phyloP scores from a whole-genome alignment of 2,888 invertebrate genomes.

The Marasmarcha lunaedactyla region DNA sequence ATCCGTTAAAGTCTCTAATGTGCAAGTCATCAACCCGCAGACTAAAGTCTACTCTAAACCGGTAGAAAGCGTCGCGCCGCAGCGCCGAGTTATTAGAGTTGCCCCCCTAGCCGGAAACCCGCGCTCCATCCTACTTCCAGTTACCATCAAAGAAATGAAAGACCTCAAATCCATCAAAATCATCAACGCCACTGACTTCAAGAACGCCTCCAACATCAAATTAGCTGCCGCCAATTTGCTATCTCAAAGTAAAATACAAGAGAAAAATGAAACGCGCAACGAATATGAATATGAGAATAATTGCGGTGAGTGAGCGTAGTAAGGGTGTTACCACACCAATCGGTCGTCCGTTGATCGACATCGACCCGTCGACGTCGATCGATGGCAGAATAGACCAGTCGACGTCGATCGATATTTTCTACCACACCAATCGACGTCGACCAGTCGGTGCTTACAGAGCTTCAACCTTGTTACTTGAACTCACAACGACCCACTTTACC shows the following conservation, averaged over 20 bases:
- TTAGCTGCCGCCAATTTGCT: slow-evolving; percentile 60
- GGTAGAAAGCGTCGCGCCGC: slow-evolving; percentile 51
- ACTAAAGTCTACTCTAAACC: slow-evolving; percentile 60
- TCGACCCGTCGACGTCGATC: too few species aligned
- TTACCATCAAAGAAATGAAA: slow-evolving; percentile 77
- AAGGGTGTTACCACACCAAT: too few species aligned
- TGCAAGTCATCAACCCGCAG: slow-evolving; percentile 53
- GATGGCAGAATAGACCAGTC: too few species aligned
- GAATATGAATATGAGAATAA: slow-evolving; percentile 52
- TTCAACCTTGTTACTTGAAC: too few species aligned
- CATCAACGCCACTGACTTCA: slow-evolving; percentile 73
- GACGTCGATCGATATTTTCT: too few species aligned
- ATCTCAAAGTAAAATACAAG: slow-evolving; percentile 55
- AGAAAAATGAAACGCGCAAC: slow-evolving; percentile 41
- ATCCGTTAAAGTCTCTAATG: slow-evolving; percentile 50
- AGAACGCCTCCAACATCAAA: slow-evolving; percentile 66
- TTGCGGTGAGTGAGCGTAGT: slow-evolving; percentile 42
- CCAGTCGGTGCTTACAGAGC: too few species aligned
- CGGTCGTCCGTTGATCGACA: too few species aligned
- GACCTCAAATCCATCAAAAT: slow-evolving; percentile 80
- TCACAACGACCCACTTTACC: too few species aligned
- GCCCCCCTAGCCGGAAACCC: slow-evolving; percentile 66
- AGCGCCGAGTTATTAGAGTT: slow-evolving; percentile 50
- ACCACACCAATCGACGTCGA: too few species aligned
- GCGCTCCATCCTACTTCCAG: slow-evolving; percentile 78